These are phyloP conservation scores for Gopherus evgoodei DNA, from an alignment of 2,113 vertebrate species.

Conservation along the genomic window DNA sequence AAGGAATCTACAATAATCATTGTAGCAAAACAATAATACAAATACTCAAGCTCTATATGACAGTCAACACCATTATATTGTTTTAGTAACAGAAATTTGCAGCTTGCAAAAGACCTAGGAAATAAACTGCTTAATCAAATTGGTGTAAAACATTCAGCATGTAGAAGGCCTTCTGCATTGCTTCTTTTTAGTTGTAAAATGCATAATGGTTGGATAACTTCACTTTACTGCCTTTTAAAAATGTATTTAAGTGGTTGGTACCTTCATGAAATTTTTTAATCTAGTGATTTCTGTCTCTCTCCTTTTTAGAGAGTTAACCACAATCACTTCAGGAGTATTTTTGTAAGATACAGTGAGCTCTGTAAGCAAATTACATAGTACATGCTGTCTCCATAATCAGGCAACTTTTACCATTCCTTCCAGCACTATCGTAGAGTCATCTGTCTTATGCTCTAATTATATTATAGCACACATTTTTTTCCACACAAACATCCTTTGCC, in stretches of 20 bases:
- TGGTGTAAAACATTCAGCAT: not conserved
- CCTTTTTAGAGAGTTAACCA: not conserved
- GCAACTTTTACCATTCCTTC: not conserved
- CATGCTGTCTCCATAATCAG: conserved; percentile 1
- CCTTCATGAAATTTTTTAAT: conserved; percentile 10
- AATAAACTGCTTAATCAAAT: not conserved
- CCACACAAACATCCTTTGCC: not conserved
- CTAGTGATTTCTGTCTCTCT: not conserved
- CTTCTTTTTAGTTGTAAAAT: not conserved
- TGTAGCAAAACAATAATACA: not conserved
- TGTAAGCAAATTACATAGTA: not conserved
- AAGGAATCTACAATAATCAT: not conserved
- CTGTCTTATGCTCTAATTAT: conserved; percentile 6
- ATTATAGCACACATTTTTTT: not conserved
- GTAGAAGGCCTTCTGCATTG: not conserved
- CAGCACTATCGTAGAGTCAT: not conserved
- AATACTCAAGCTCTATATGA: not conserved
- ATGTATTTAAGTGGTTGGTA: not conserved
- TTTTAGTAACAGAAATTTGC: not conserved
- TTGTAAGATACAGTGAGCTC: not conserved
- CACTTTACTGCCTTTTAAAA: conserved; percentile 6
- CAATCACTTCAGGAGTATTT: not conserved
- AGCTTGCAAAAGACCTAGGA: not conserved
- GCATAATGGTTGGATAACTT: conserved; percentile 1
- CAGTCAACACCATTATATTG: not conserved